Base-by-base conservation (phyloP, 2,888 invertebrate genomes). In the Holacanthella duospinosa region DNA sequence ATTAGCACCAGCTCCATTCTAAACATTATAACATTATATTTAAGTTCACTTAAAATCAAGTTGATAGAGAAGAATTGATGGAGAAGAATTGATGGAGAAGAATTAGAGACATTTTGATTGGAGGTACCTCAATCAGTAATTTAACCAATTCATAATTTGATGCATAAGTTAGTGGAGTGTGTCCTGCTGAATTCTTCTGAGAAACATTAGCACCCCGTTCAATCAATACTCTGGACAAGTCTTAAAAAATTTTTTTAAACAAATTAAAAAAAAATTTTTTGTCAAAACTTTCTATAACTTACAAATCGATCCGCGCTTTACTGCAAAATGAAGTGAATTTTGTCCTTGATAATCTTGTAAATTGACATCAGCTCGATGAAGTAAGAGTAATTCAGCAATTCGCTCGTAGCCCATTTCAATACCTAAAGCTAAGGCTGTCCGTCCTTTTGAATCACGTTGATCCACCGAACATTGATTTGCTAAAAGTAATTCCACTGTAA, bases 371-470 rank as follows among this genome's bases (percentile, higher is more conserved):
- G 72, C 72, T 29, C 68, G 36, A 44, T 72, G 59, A 25, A 65
- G 55, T 19, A 72, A 44, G 2, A 72, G 29, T 2, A 69, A 61
- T 29, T 68, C 61, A n/a, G 66, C 62, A 21, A 72, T 71, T 19
- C 62, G 61, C 21, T 68, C 64, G 43, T 68, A 70, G 12, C 71
- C 71, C 69, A 71, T 68, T 64, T 72, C 72, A 36, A 66, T 64
- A 6, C 69, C 70, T 1, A 66, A 63, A 43, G 68, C 68, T 1
- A 72, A 58, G 9, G 66, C 59, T 21, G 71, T 68, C 19, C 62
- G 29, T 12, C 72, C 72, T 53, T 65, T 62, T 0, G 71, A 69
- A 55, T 72, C 72, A 26, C 68, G 62, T n/a, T 66, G 61, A 44
- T 72, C 71, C 24, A 71, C 66, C 25, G 72, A 67, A 25, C 70